These are phyloP conservation scores for Himalopsyche japonica DNA, from an alignment of 2,888 invertebrate genomes.

Conservation along the genomic window DNA sequence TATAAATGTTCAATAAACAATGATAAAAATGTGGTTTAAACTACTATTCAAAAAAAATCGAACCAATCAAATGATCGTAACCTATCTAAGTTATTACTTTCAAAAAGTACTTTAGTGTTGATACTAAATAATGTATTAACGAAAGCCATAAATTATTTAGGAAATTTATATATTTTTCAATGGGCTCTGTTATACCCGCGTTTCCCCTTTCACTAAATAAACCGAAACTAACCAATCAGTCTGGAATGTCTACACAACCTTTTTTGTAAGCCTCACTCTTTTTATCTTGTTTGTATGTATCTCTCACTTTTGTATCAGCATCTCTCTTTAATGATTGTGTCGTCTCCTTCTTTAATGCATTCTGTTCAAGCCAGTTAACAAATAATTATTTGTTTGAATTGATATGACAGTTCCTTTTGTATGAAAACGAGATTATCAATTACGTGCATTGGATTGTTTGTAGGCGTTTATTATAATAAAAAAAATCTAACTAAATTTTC, in stretches of 20 bases:
- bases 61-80: too few relatives aligned
- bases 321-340: conserved; percentile 11
- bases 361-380: background rate
- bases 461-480: too few relatives aligned
- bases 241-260: conserved; percentile 29
- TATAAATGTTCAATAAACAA: too few relatives aligned
- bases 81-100: too few relatives aligned
- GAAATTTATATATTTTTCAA: background rate
- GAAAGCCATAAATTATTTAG: too few relatives aligned
- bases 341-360: background rate
- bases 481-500: too few relatives aligned
- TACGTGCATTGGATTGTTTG: background rate
- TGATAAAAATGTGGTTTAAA: too few relatives aligned
- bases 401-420: background rate
- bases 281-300: background rate
- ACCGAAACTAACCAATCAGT: conserved; percentile 28
- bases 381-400: background rate
- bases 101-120: too few relatives aligned
- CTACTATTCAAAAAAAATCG: too few relatives aligned
- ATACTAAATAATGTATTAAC: too few relatives aligned
- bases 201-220: background rate
- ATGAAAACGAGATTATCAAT: background rate
- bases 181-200: background rate
- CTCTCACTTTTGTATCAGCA: background rate
- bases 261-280: conserved; percentile 2